Evolutionary conservation across 2,888 invertebrate species (phyloP).

Genomic region (Eupithecia subumbrata): DNA sequence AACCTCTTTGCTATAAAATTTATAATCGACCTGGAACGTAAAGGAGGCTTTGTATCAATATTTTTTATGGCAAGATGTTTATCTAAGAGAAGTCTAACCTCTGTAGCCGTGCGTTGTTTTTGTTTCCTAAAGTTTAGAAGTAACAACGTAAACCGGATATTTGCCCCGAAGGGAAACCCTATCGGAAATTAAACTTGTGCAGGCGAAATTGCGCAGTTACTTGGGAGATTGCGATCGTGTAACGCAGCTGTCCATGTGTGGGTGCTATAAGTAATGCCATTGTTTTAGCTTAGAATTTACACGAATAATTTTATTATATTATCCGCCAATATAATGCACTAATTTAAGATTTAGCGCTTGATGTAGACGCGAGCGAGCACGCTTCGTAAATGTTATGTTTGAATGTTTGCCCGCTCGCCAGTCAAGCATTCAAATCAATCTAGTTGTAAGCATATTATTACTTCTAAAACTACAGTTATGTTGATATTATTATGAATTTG

Average conservation of each 20-base stretch:
- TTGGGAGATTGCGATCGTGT: conserved; percentile 49
- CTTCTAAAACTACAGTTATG: conserved; percentile 55
- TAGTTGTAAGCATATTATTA: conserved; percentile 56
- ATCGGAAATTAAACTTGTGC: conserved; percentile 42
- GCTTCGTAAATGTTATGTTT: conserved; percentile 13
- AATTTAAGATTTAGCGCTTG: conserved; percentile 42
- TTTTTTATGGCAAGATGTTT: not conserved
- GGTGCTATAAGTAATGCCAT: conserved; percentile 62
- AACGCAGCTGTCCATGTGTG: conserved; percentile 53
- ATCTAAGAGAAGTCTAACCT: conserved; percentile 27
- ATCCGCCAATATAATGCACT: conserved; percentile 52
- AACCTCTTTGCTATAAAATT: not conserved
- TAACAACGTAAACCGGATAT: conserved; percentile 51
- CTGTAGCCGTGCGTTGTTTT: conserved; percentile 41
- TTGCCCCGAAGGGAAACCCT: conserved; percentile 35
- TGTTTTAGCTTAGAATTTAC: conserved; percentile 51
- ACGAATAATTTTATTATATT: conserved; percentile 44
- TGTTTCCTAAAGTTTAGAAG: conserved; percentile 53
- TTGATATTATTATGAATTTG: conserved; percentile 71
- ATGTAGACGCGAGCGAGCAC: conserved; percentile 30
- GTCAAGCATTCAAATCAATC: conserved; percentile 52
- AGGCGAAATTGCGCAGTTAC: conserved; percentile 47
- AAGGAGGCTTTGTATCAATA: not conserved
- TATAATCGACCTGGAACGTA: not conserved
- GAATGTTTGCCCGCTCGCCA: conserved; percentile 35